Percentiles rank a stretch among this genome's conserved stretches.
Conservation (phyloP, 2,888 invertebrate species). For the Stratiomys singularior region DNA sequence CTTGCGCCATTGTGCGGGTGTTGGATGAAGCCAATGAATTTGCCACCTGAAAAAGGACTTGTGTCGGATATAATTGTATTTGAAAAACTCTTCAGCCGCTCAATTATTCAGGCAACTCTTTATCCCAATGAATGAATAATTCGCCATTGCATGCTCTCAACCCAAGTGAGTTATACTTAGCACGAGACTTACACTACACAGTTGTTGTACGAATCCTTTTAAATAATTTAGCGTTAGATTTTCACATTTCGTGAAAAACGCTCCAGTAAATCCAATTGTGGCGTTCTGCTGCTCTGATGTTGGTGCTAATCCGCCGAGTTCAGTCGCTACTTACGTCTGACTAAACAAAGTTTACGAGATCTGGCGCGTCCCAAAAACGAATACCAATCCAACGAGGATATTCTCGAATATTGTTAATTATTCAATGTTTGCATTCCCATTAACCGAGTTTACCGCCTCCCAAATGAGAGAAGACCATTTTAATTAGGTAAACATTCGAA, state of each 20-base stretch:
- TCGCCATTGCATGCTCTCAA: constrained; percentile 2
- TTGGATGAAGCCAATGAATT: constrained; percentile 22
- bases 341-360: no score
- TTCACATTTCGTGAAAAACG: constrained; percentile 46
- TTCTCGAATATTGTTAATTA: constrained; percentile 45
- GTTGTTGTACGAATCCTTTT: constrained; percentile 47
- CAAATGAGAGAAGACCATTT: constrained; percentile 41
- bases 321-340: not conserved
- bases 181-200: constrained; percentile 31
- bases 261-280: constrained; percentile 4
- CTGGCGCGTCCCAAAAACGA: not conserved
- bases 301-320: not conserved
- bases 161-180: not conserved
- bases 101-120: constrained; percentile 35
- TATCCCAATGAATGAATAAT: constrained; percentile 40
- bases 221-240: constrained; percentile 49
- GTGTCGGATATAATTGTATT: constrained; percentile 19
- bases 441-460: constrained; percentile 44
- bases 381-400: not conserved
- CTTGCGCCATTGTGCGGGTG: not conserved
- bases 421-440: constrained; percentile 51
- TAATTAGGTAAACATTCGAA: constrained; percentile 39
- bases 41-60: not conserved
- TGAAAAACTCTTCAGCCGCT: constrained; percentile 21
- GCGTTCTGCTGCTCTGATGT: not conserved